Percentiles rank a stretch among this genome's conserved stretches.
These are phyloP conservation scores for Scartelaos histophorus DNA, from an alignment of 2,113 vertebrate species.

Conservation along the genomic window DNA sequence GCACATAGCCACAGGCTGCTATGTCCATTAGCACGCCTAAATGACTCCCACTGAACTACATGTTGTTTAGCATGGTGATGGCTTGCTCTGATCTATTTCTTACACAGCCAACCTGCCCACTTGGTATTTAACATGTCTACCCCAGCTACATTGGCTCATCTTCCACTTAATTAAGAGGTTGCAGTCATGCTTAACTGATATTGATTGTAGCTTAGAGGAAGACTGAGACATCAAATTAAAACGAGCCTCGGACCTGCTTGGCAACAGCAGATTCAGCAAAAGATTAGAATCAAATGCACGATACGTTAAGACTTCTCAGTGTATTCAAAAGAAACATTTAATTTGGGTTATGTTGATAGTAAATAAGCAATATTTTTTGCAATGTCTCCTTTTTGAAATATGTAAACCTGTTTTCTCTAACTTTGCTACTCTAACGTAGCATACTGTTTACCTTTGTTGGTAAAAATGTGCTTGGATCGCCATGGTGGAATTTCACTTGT, in stretches of 20 bases:
- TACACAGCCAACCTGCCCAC: conserved; percentile 44
- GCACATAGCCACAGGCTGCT: conserved; percentile 3
- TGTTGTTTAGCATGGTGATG: conserved; percentile 23
- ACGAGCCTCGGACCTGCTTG: conserved; percentile 41
- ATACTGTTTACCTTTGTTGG: no score
- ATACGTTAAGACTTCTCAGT: neutral
- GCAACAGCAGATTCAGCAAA: conserved; percentile 18
- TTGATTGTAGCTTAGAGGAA: conserved; percentile 75
- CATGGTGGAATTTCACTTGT: no score
- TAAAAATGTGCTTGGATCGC: no score
- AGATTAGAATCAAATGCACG: conserved; percentile 20
- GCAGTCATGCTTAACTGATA: conserved; percentile 72
- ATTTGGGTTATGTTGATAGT: neutral
- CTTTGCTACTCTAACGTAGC: no score
- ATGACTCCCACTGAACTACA: conserved; percentile 17
- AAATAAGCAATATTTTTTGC: neutral
- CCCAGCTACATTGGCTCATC: conserved; percentile 59
- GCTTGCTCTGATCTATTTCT: conserved; percentile 36
- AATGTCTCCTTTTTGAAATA: neutral
- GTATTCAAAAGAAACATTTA: neutral
- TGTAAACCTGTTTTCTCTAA: neutral
- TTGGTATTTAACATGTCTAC: conserved; percentile 63
- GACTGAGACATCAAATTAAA: conserved; percentile 64
- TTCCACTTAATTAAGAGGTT: conserved; percentile 72
- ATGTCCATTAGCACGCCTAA: conserved; percentile 15